A percentile compares a stretch with the other conserved stretches of the same genome.
These are phyloP conservation scores for Lymantria monacha DNA, from an alignment of 2,888 invertebrate genomes.

Conservation along the genomic window DNA sequence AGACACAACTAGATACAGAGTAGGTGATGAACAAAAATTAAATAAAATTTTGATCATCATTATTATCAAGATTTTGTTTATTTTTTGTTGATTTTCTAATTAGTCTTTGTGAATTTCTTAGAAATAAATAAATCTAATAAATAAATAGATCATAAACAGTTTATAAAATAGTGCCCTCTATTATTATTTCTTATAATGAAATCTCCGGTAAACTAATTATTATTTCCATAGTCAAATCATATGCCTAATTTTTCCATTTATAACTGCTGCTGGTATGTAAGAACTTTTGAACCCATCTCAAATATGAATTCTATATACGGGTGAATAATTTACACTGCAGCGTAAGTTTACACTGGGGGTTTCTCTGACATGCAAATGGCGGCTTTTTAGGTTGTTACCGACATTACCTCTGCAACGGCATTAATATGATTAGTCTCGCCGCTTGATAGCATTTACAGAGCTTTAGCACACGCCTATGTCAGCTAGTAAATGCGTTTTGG, in stretches of 20 bases:
- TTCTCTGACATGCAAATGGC: slow-evolving; percentile 53
- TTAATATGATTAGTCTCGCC: slow-evolving; percentile 73
- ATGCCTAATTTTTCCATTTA: slow-evolving; percentile 21
- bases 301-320: slow-evolving; percentile 42
- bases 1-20: too few species aligned
- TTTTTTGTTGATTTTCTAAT: too few species aligned
- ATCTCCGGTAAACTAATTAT: too few species aligned
- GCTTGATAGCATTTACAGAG: slow-evolving; percentile 57
- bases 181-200: too few species aligned
- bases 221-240: too few species aligned
- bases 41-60: too few species aligned
- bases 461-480: slow-evolving; percentile 54
- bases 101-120: too few species aligned
- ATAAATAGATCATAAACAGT: too few species aligned
- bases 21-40: too few species aligned
- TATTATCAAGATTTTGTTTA: too few species aligned
- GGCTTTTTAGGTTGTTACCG: slow-evolving; percentile 60
- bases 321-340: slow-evolving; percentile 44
- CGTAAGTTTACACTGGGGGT: slow-evolving; percentile 10
- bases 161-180: too few species aligned
- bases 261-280: slow-evolving; percentile 16
- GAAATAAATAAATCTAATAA: too few species aligned
- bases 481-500: slow-evolving; percentile 46
- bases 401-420: slow-evolving; percentile 61
- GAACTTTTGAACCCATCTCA: slow-evolving; percentile 23